Evolutionary conservation across 2,888 invertebrate species (phyloP).

Genomic region (Calliscelio sp.): DNA sequence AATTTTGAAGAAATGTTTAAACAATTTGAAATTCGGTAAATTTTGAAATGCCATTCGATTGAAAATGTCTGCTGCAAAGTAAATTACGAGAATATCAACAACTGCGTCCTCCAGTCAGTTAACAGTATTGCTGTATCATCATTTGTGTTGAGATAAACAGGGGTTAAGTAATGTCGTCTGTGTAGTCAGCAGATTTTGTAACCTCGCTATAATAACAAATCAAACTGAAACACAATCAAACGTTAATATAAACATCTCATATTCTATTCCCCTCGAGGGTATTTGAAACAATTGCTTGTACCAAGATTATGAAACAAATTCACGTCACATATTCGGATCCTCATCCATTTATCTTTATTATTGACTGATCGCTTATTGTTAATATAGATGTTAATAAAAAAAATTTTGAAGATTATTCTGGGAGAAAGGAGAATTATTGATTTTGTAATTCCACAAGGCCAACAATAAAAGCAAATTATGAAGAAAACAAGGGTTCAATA

Average conservation of each 20-base stretch:
- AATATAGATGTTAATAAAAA: background rate
- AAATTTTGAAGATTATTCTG: too few relatives aligned
- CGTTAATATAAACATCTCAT: slow-evolving; percentile 12
- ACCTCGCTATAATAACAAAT: slow-evolving; percentile 17
- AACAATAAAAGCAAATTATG: too few relatives aligned
- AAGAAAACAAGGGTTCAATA: too few relatives aligned
- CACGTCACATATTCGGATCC: background rate
- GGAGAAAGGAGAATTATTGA: too few relatives aligned
- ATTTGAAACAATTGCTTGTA: slow-evolving; percentile 10
- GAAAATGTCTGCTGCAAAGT: background rate
- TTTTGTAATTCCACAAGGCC: too few relatives aligned
- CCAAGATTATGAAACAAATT: background rate
- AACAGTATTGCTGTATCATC: slow-evolving; percentile 51
- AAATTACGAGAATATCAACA: slow-evolving; percentile 16
- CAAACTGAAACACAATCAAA: slow-evolving; percentile 16
- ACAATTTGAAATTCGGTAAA: background rate
- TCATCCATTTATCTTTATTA: background rate
- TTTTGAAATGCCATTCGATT: background rate
- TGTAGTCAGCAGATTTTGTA: slow-evolving; percentile 39
- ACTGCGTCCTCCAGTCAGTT: slow-evolving; percentile 36
- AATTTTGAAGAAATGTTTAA: too few relatives aligned
- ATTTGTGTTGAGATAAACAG: slow-evolving; percentile 37
- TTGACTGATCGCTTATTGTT: background rate
- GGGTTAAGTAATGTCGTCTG: slow-evolving; percentile 49
- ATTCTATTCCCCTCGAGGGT: slow-evolving; percentile 1